Base-by-base conservation (phyloP, 2,888 invertebrate genomes). In the Nezara viridula region DNA sequence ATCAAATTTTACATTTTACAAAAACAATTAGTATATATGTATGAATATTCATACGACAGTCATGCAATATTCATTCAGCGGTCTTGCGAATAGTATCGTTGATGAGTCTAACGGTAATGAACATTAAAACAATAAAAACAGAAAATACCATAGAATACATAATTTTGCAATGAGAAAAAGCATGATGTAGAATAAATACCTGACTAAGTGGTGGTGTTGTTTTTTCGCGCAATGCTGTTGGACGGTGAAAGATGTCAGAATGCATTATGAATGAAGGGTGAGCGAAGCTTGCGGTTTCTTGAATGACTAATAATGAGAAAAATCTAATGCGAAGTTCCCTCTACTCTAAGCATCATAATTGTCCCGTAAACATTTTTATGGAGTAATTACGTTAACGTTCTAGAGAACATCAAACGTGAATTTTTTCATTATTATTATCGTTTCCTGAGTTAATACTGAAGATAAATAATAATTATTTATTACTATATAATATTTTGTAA, bases 191-290 rank as follows among this genome's bases (percentile, higher is more conserved):
- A 73, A 73, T 73, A 32, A 73, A 73, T 73, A 37, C 14, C 21
- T 37, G 0, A 19, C 27, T 73, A 73, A 73, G 66, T 73, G 19
- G 66, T 37, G 24, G 66, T 37, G 3, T 52, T 52, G 3, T 52
- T 52, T n/a, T 60, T 27, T 60, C 10, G 6, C 44, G 44, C 44
- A 47, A 44, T 44, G n/a, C 24, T 44, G 44, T 44, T 81, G 44
- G 81, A 14, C n/a, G 40, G 12, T 44, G 81, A n/a, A 81, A n/a
- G n/a, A n/a, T n/a, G n/a, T n/a, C n/a, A n/a, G 10, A 44, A 81
- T 44, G 44, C 24, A 81, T 81, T 44, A 81, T 81, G 81, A 81
- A 81, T 81, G 81, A 81, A 44, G 21, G 40, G 44, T 44, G 44
- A 81, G 40, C 16, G 24, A 44, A n/a, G 40, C 14, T 81, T 81